phyloP scores from a whole-genome alignment of 2,797 vertebrate species.

The Chloroceryle inda region DNA sequence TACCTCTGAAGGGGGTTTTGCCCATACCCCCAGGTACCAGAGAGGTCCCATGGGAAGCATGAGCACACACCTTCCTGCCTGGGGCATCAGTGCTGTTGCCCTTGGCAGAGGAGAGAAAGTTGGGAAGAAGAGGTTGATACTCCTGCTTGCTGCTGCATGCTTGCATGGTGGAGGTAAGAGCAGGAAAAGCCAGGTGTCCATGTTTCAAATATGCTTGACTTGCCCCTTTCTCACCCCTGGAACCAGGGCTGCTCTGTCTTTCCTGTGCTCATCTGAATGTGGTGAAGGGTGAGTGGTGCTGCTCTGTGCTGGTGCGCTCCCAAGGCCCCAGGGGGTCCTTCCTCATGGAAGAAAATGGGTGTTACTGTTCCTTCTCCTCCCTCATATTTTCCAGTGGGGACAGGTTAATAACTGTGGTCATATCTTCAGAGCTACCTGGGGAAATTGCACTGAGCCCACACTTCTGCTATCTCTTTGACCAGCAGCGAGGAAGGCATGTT shows the following conservation, averaged over 20 bases:
- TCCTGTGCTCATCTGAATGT: background rate
- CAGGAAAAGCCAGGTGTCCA: background rate
- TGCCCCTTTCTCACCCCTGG: background rate
- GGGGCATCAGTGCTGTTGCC: background rate
- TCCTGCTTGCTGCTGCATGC: background rate
- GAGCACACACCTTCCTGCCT: accelerated
- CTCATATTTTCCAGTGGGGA: background rate
- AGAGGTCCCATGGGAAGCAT: background rate
- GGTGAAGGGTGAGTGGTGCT: background rate
- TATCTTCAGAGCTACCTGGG: background rate
- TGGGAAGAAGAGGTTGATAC: background rate
- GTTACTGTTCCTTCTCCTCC: background rate
- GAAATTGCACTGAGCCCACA: accelerated
- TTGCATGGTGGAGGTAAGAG: background rate
- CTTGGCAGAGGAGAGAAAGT: background rate
- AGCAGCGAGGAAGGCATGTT: accelerated
- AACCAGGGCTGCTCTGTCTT: background rate
- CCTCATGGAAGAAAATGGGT: background rate
- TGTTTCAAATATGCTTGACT: background rate
- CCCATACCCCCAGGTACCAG: background rate
- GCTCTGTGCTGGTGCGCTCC: background rate
- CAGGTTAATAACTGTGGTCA: background rate
- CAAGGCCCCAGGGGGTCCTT: accelerated
- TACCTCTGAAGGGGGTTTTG: background rate
- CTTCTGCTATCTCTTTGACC: background rate